Evolutionary conservation across 1,140 invertebrate genomes (phyloP), one percentile per base, ranked within the genome.

Genomic region (Scaptodrosophila lebanonensis): DNA sequence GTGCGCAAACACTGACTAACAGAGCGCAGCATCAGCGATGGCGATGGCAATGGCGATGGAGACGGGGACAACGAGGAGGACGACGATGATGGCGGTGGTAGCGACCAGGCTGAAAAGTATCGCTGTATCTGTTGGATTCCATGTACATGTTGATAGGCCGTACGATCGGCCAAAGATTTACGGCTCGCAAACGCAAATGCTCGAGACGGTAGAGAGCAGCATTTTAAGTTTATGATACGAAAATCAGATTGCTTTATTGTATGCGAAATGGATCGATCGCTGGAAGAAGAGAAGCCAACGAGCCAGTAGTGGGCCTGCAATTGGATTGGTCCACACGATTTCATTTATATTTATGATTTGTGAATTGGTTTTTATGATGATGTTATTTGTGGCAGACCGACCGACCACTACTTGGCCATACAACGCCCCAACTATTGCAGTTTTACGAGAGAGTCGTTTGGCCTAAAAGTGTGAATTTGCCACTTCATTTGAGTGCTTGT

Each of bases 311-410:
- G 27, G 43, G 39, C 48, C n/a, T 49, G 32, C 54, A 60, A 70
- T 66, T 65, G 52, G 49, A 60, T 50, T 49, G 47, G 20, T 51
- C 22, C 48, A 27, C 58, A 62, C 66, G 72, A 63, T 63, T 75
- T 61, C 61, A 63, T 82, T 82, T 75, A 70, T 83, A 83, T 83
- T 83, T 83, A 83, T 83, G 79, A 83, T 83, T 83, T 83, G 79
- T 83, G 79, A 83, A 83, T 83, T 83, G 77, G 30, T 72, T 83
- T 83, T 83, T 77, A 83, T 83, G 79, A 77, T 79, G 77, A 83
- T 82, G 75, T 82, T 82, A 60, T 65, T 65, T 60, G 61, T 68
- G 61, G 42, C n/a, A n/a, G n/a, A n/a, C n/a, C n/a, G n/a, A n/a
- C n/a, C n/a, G n/a, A n/a, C n/a, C n/a, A n/a, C n/a, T n/a, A n/a